These are phyloP conservation scores for Acanthopagrus latus DNA, from an alignment of 2,797 vertebrate species.

Conservation along the genomic window DNA sequence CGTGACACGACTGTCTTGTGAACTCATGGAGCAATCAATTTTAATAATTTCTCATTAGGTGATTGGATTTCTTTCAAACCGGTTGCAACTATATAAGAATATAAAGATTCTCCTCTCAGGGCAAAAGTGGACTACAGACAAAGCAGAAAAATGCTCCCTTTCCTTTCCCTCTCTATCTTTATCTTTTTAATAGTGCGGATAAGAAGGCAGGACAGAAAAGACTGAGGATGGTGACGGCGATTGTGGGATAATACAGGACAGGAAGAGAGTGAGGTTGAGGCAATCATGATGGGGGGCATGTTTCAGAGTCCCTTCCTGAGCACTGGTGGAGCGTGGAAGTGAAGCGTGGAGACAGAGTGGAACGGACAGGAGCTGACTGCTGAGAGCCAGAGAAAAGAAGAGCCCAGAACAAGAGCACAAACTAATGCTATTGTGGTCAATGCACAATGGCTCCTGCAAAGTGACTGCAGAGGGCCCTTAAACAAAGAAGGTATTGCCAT, in stretches of 20 bases:
- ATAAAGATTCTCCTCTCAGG: slow-evolving; percentile 50
- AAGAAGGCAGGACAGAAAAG: slow-evolving; percentile 49
- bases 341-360: slow-evolving; percentile 87
- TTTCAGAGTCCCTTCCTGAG: slow-evolving; percentile 68
- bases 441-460: slow-evolving; percentile 89
- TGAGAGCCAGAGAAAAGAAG: slow-evolving; percentile 83
- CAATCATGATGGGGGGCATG: slow-evolving; percentile 66
- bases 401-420: slow-evolving; percentile 83
- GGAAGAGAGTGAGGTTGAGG: slow-evolving; percentile 45
- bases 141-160: slow-evolving; percentile 54
- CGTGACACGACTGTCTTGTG: slow-evolving; percentile 34
- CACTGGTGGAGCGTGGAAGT: slow-evolving; percentile 82
- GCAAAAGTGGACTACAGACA: slow-evolving; percentile 56
- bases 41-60: slow-evolving; percentile 69
- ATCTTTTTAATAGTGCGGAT: slow-evolving; percentile 68
- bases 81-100: slow-evolving; percentile 50
- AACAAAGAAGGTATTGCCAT: slow-evolving; percentile 86
- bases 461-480: slow-evolving; percentile 88
- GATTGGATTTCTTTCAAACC: slow-evolving; percentile 58
- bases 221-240: slow-evolving; percentile 32
- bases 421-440: slow-evolving; percentile 90
- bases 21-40: slow-evolving; percentile 59
- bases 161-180: slow-evolving; percentile 44
- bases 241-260: slow-evolving; percentile 52
- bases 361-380: slow-evolving; percentile 90